phyloP scores from a whole-genome alignment of 2,113 vertebrate species.

The Mormoops blainvillei region DNA sequence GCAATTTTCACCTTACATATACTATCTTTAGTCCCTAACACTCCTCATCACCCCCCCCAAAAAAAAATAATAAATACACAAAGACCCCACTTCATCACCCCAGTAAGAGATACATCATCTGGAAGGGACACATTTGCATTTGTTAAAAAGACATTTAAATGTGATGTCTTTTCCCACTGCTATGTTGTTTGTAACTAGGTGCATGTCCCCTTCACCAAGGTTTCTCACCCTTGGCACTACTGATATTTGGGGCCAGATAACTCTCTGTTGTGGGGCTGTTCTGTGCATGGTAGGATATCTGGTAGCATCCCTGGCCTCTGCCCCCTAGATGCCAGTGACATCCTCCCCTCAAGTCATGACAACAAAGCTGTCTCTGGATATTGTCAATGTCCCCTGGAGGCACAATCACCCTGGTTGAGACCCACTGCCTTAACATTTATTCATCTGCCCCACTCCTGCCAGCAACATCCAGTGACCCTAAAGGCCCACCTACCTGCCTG shows the following conservation, averaged over 20 bases:
- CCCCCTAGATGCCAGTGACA: not conserved
- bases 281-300: accelerated
- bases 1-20: not conserved
- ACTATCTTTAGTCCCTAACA: not conserved
- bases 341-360: not conserved
- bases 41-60: not conserved
- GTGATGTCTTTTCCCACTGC: not conserved
- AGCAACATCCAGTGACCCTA: not conserved
- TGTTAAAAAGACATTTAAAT: not conserved
- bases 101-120: not conserved
- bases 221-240: not conserved
- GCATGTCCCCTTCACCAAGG: not conserved
- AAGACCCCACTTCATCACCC: not conserved
- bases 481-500: not conserved
- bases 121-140: not conserved
- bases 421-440: too few species aligned
- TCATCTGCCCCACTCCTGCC: not conserved
- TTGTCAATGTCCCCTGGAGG: not conserved
- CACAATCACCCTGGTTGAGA: not conserved
- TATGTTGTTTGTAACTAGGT: not conserved
- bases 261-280: not conserved
- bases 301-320: not conserved
- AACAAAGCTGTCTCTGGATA: not conserved
- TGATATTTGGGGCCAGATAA: too few species aligned
- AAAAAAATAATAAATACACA: not conserved